A percentile compares a stretch with the other conserved stretches of the same genome.
phyloP scores from a whole-genome alignment of 2,888 invertebrate genomes.

The Drosophila mayaguana region DNA sequence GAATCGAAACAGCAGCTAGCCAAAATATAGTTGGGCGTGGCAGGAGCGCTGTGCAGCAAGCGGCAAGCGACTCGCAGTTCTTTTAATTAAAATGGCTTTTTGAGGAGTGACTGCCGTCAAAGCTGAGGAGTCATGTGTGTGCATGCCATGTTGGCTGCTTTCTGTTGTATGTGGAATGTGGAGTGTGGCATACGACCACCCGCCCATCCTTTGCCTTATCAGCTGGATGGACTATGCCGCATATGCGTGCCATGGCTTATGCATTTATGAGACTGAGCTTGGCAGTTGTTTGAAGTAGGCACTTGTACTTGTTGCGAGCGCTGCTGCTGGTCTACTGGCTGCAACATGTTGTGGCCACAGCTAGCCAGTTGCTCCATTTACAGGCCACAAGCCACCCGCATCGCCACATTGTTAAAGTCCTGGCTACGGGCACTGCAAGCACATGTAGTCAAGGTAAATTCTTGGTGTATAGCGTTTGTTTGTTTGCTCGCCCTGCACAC shows the following conservation, averaged over 20 bases:
- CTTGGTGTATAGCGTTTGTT: conserved; percentile 41
- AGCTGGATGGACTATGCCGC: conserved; percentile 17
- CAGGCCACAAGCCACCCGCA: conserved; percentile 48
- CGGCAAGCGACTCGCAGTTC: conserved; percentile 25
- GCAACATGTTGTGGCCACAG: conserved; percentile 16
- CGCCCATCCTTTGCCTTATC: not conserved
- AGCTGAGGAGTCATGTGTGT: conserved; percentile 20
- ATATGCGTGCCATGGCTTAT: conserved; percentile 65
- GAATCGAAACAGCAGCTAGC: conserved; percentile 36
- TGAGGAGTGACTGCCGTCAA: conserved; percentile 23
- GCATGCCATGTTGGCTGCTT: conserved; percentile 13
- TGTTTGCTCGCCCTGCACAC: conserved; percentile 26
- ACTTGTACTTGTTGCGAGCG: conserved; percentile 61
- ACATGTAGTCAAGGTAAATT: conserved; percentile 1
- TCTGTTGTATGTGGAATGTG: not conserved
- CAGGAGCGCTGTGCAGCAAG: conserved; percentile 5
- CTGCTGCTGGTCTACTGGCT: not conserved
- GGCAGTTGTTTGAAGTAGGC: conserved; percentile 51
- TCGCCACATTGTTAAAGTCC: not conserved
- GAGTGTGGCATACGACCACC: not conserved
- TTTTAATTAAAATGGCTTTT: conserved; percentile 59
- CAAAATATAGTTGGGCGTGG: conserved; percentile 29
- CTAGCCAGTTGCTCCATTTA: conserved; percentile 40
- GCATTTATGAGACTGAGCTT: conserved; percentile 72
- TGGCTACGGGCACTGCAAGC: not conserved